These are phyloP conservation scores for Gymnogyps californianus DNA, from an alignment of 2,113 vertebrate species.

Conservation along the genomic window DNA sequence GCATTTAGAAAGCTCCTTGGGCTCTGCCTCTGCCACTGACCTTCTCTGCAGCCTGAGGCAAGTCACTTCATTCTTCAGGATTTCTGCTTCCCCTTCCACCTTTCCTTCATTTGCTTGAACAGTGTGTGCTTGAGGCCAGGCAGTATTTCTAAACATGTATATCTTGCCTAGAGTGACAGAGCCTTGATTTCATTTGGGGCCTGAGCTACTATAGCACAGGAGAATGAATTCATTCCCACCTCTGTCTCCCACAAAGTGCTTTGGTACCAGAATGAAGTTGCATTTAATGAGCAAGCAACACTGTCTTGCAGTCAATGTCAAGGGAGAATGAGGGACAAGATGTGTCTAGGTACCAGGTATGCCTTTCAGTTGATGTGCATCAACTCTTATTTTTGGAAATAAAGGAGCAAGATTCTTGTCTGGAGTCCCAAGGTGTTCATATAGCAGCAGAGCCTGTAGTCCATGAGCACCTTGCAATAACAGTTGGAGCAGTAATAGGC, in stretches of 20 bases:
- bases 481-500: not conserved
- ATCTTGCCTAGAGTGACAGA: not conserved
- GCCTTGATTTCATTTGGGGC: not conserved
- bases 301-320: not conserved
- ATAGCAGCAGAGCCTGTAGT: not conserved
- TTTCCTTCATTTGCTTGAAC: not conserved
- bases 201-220: not conserved
- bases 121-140: not conserved
- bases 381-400: not conserved
- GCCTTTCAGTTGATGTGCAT: not conserved
- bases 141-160: not conserved
- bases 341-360: not conserved
- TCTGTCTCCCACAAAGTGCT: not conserved
- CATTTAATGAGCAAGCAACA: not conserved
- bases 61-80: not conserved
- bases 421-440: not conserved
- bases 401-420: not conserved
- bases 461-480: not conserved
- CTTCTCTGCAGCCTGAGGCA: slow-evolving; percentile 34
- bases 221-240: not conserved
- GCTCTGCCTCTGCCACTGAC: slow-evolving; percentile 21
- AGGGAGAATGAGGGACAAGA: not conserved
- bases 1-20: slow-evolving; percentile 9
- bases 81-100: slow-evolving; percentile 9
- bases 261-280: not conserved